Percentiles rank a stretch among this genome's conserved stretches.
Conservation (phyloP, 1,140 invertebrate species). For the Physella acuta region DNA sequence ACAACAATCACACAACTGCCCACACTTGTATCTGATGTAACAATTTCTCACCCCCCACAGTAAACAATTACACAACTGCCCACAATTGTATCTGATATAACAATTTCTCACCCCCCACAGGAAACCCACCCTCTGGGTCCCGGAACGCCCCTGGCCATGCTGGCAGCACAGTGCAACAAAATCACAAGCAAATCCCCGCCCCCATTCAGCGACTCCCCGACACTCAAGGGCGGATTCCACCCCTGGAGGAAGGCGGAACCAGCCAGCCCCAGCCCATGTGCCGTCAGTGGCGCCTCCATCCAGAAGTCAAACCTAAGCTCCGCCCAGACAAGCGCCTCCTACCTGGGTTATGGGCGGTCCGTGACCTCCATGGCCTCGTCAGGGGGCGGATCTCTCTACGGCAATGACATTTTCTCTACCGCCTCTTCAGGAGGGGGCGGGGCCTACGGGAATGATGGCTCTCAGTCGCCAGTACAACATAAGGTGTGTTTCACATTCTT, state of each 20-base stretch:
- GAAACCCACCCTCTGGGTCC: conserved; percentile 89
- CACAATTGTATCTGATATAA: too few species aligned
- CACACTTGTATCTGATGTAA: too few species aligned
- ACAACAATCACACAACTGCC: too few species aligned
- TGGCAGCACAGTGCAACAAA: conserved; percentile 96
- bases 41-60: too few species aligned
- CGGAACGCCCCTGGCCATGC: conserved; percentile 85
- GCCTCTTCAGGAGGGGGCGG: conserved; percentile 8
- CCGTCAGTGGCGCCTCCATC: neutral
- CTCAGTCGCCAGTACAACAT: conserved; percentile 19
- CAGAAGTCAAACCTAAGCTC: conserved; percentile 6
- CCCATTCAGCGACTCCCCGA: conserved; percentile 74
- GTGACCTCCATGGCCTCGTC: conserved; percentile 1
- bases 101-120: conserved; percentile 67
- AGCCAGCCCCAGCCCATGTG: conserved; percentile 28
- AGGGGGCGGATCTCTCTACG: conserved; percentile 6
- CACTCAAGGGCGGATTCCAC: conserved; percentile 88
- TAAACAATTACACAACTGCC: too few species aligned
- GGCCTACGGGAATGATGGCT: conserved; percentile 13
- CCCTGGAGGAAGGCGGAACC: conserved; percentile 79
- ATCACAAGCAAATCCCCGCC: conserved; percentile 91
- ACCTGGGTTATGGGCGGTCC: conserved; percentile 16
- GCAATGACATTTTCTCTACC: conserved; percentile 10
- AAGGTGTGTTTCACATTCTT: conserved; percentile 17
- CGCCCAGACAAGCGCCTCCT: conserved; percentile 17